Conservation (phyloP, 2,888 invertebrate species). For the Chydorus sphaericus region DNA sequence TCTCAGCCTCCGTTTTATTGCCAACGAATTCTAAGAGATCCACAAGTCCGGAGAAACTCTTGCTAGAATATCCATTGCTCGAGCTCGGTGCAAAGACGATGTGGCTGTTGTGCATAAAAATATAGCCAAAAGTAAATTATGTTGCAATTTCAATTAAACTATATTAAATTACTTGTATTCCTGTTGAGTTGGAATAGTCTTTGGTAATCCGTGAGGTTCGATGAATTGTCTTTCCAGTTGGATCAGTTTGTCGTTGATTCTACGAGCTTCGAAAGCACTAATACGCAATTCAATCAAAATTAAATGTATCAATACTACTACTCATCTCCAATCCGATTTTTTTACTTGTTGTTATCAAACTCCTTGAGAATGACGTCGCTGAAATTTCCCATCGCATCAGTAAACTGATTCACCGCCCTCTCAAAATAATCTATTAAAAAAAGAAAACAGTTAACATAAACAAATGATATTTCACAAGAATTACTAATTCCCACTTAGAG, state of each 20-base stretch:
- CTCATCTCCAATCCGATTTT: background rate
- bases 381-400: background rate
- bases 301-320: background rate
- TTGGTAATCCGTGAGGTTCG: slow-evolving; percentile 26
- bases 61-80: slow-evolving; percentile 19
- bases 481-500: slow-evolving; percentile 15
- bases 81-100: slow-evolving; percentile 20
- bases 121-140: background rate
- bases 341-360: background rate
- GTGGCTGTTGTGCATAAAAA: slow-evolving; percentile 18
- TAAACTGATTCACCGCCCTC: background rate
- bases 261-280: slow-evolving; percentile 22
- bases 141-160: background rate
- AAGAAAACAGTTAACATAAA: background rate
- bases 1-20: background rate
- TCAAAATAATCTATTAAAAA: background rate
- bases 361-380: background rate
- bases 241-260: slow-evolving; percentile 27
- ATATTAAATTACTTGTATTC: slow-evolving; percentile 4
- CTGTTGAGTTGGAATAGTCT: no score
- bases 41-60: slow-evolving; percentile 20
- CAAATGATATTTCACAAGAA: background rate
- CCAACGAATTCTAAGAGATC: slow-evolving; percentile 17
- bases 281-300: no score
- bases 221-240: slow-evolving; percentile 29